phyloP scores from a whole-genome alignment of 37 sponge, comb jelly and placozoan species.

The Halichondria panicea region DNA sequence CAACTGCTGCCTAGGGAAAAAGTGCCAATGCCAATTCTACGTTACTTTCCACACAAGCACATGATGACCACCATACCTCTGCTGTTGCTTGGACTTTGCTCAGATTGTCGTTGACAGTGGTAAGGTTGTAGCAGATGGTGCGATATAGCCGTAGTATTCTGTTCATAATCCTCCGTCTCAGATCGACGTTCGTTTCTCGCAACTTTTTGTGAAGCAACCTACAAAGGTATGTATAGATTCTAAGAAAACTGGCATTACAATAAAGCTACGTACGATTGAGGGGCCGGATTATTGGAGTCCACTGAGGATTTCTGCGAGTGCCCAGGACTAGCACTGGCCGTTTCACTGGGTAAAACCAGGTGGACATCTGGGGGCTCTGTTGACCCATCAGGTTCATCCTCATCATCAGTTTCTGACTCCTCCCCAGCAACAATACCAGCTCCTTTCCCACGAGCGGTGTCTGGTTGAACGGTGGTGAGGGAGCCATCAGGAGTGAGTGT shows the following conservation, averaged over 20 bases:
- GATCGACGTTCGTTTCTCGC: slow-evolving; percentile 47
- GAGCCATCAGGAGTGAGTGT: slow-evolving; percentile 18
- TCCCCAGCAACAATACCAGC: slow-evolving; percentile 62
- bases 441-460: background rate
- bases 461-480: background rate
- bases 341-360: background rate
- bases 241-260: background rate
- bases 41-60: background rate
- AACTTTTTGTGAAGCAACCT: slow-evolving; percentile 67
- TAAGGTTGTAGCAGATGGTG: slow-evolving; percentile 45
- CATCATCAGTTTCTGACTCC: slow-evolving; percentile 73
- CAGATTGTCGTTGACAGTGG: slow-evolving; percentile 67
- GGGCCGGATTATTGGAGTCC: slow-evolving; percentile 22
- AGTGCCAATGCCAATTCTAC: background rate
- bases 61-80: slow-evolving; percentile 29
- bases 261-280: slow-evolving; percentile 47
- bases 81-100: slow-evolving; percentile 48
- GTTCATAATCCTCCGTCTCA: slow-evolving; percentile 40
- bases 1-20: background rate
- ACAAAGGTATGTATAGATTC: background rate
- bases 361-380: background rate
- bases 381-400: slow-evolving; percentile 27
- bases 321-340: background rate
- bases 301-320: slow-evolving; percentile 6
- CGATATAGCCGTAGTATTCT: slow-evolving; percentile 50